Evolutionary conservation across 2,888 invertebrate species (phyloP).

Genomic region (Thyatira batis): DNA sequence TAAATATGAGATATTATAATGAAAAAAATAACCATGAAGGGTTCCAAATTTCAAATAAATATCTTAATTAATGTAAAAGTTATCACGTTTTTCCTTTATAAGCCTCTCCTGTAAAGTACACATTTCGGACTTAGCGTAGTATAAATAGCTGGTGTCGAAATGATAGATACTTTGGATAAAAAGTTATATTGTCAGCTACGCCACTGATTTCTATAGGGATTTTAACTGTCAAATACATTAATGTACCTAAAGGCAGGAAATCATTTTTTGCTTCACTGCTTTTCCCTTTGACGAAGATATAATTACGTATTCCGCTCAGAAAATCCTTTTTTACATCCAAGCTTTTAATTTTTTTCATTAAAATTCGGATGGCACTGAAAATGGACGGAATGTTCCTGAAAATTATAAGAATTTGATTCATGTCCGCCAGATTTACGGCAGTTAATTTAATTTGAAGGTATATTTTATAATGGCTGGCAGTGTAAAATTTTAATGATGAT

Average conservation of each 20-base stretch:
- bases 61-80: too few relatives aligned
- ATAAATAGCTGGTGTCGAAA: too few relatives aligned
- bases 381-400: background rate
- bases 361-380: constrained; percentile 4
- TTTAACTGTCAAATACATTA: constrained; percentile 9
- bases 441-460: constrained; percentile 4
- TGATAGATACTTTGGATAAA: background rate
- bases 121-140: too few relatives aligned
- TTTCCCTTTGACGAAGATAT: constrained; percentile 13
- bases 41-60: too few relatives aligned
- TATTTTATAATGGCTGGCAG: background rate
- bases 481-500: background rate
- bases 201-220: background rate
- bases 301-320: constrained; percentile 19
- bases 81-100: too few relatives aligned
- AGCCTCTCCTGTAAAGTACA: too few relatives aligned
- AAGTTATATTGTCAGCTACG: background rate
- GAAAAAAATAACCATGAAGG: too few relatives aligned
- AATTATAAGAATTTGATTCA: constrained; percentile 4
- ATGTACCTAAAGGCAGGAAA: constrained; percentile 6
- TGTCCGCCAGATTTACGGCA: background rate
- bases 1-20: too few relatives aligned
- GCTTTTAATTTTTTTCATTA: constrained; percentile 8
- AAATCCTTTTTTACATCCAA: constrained; percentile 10
- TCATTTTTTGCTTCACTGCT: constrained; percentile 12